Percentiles rank a stretch among this genome's conserved stretches.
These are phyloP conservation scores for Sphaeridia pumilis DNA, from an alignment of 2,888 invertebrate genomes.

Conservation along the genomic window DNA sequence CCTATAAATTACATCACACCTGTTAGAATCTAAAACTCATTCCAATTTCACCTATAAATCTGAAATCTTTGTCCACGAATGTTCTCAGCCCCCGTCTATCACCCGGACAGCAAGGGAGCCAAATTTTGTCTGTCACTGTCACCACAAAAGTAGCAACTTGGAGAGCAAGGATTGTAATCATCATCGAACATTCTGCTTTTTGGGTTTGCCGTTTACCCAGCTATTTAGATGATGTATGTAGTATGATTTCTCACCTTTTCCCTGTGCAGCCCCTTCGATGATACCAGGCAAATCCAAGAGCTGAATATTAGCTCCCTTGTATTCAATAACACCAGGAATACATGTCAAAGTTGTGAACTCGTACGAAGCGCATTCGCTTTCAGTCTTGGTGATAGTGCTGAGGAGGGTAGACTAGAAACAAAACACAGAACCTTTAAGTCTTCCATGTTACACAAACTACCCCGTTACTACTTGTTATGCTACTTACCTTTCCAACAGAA, in stretches of 20 bases:
- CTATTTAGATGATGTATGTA: too few relatives aligned
- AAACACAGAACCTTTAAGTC: conserved; percentile 3
- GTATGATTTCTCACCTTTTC: conserved; percentile 45
- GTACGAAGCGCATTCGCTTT: conserved; percentile 93
- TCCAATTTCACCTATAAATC: too few relatives aligned
- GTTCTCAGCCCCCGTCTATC: conserved; percentile 8
- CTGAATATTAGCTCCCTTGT: conserved; percentile 97
- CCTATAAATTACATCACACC: too few relatives aligned
- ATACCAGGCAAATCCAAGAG: conserved; percentile 97
- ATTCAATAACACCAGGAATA: conserved; percentile 94
- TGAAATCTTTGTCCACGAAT: too few relatives aligned
- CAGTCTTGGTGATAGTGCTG: conserved; percentile 88
- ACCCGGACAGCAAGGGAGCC: conserved; percentile 7
- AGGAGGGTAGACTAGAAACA: conserved; percentile 71
- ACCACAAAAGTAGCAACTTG: too few relatives aligned
- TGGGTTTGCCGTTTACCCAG: too few relatives aligned
- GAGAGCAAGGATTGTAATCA: conserved; percentile 14
- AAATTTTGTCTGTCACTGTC: too few relatives aligned
- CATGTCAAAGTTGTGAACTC: conserved; percentile 99
- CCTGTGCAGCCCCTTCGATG: conserved; percentile 95
- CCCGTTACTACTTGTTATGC: too few relatives aligned
- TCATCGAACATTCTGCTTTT: conserved; percentile 2
- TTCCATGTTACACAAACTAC: too few relatives aligned
- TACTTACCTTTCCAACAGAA: conserved; percentile 79
- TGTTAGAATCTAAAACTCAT: too few relatives aligned